A percentile compares a stretch with the other conserved stretches of the same genome.
These are phyloP conservation scores for Diachrysia chrysitis DNA, from an alignment of 2,888 invertebrate genomes.

Conservation along the genomic window DNA sequence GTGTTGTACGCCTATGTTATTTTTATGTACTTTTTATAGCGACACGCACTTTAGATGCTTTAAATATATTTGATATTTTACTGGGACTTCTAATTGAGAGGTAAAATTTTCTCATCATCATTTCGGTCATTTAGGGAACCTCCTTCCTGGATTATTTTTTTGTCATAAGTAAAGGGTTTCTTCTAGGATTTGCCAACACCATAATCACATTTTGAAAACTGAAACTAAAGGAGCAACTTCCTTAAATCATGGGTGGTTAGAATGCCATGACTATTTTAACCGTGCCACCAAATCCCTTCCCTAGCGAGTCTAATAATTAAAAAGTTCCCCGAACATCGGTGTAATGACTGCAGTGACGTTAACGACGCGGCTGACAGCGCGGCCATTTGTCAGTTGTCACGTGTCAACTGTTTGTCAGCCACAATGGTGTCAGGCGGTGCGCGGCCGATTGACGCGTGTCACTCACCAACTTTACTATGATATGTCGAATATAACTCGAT, in stretches of 20 bases:
- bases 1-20: constrained; percentile 23
- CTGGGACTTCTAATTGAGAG: background rate
- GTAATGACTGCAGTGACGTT: constrained; percentile 78
- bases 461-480: constrained; percentile 57
- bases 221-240: background rate
- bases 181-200: background rate
- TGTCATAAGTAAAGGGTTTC: background rate
- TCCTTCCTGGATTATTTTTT: background rate
- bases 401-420: constrained; percentile 79
- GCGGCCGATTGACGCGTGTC: constrained; percentile 81
- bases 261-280: constrained; percentile 38
- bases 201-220: too few relatives aligned
- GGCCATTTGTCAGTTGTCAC: constrained; percentile 80
- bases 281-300: constrained; percentile 49
- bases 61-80: background rate
- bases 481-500: constrained; percentile 52
- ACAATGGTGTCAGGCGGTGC: constrained; percentile 83
- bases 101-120: background rate
- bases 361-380: constrained; percentile 70
- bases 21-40: constrained; percentile 25
- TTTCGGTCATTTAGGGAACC: background rate
- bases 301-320: constrained; percentile 69
- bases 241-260: background rate
- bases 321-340: constrained; percentile 75
- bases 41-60: constrained; percentile 11